Percentiles rank a stretch among this genome's conserved stretches.
These are phyloP conservation scores for Rhinopomastus cyanomelas DNA, from an alignment of 2,113 vertebrate species.

Conservation along the genomic window DNA sequence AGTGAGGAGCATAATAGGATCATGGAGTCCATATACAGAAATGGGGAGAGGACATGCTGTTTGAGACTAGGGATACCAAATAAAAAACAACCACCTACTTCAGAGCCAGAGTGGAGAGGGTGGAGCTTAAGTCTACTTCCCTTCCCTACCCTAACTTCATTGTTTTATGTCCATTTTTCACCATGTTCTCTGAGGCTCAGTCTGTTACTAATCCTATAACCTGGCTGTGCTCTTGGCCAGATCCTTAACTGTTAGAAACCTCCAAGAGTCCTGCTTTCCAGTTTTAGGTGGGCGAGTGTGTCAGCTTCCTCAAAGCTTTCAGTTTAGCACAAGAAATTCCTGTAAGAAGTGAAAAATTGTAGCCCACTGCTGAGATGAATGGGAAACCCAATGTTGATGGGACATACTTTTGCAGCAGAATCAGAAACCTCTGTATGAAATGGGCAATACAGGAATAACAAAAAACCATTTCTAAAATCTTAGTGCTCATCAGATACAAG, in stretches of 20 bases:
- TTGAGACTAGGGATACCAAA: background rate
- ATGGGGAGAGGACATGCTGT: background rate
- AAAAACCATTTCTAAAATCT: background rate
- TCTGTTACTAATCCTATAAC: background rate
- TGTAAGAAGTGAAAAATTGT: background rate
- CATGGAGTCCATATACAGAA: background rate
- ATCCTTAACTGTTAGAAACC: background rate
- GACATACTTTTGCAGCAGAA: background rate
- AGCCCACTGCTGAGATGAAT: background rate
- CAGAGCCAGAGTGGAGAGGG: background rate
- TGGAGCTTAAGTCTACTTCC: background rate
- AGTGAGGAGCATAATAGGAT: background rate
- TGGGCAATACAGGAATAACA: background rate
- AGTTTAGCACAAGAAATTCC: background rate
- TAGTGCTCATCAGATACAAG: background rate
- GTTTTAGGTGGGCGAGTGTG: background rate
- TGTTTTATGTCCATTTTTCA: background rate
- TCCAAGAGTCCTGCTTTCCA: background rate
- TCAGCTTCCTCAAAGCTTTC: background rate
- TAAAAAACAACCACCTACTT: background rate
- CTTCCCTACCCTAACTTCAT: background rate
- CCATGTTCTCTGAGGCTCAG: background rate
- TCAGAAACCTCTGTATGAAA: background rate
- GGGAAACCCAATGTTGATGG: background rate
- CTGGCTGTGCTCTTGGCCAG: background rate